phyloP scores from a whole-genome alignment of 1,140 invertebrate genomes.

The Eriocheir sinensis region DNA sequence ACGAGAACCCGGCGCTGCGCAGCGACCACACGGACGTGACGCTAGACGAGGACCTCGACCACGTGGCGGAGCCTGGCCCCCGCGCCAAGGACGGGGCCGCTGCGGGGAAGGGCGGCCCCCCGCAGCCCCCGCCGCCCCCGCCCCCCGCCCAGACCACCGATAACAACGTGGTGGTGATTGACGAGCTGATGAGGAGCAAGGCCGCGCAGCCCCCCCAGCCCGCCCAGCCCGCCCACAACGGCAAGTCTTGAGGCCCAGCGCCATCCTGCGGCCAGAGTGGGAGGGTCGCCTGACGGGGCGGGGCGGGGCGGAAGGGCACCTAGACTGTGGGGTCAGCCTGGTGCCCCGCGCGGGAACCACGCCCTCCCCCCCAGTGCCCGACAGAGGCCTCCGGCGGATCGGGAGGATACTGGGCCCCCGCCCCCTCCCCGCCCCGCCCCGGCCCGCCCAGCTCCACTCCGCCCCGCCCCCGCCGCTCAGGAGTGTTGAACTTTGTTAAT shows the following conservation, averaged over 20 bases:
- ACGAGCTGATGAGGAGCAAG: slow-evolving; percentile 68
- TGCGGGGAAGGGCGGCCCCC: not conserved
- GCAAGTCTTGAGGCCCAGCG: slow-evolving; percentile 57
- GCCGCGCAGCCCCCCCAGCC: slow-evolving; percentile 27
- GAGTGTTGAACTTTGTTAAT: not conserved
- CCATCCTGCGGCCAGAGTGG: not conserved
- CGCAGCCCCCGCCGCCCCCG: not conserved
- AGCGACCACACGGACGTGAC: slow-evolving; percentile 80
- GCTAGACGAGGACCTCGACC: slow-evolving; percentile 79
- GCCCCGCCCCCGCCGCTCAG: not conserved
- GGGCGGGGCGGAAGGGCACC: not conserved
- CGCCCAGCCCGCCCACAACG: slow-evolving; percentile 49
- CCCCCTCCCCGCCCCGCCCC: not conserved
- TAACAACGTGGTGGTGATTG: slow-evolving; percentile 71
- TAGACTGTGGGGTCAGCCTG: not conserved
- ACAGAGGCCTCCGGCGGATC: not conserved
- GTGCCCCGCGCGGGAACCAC: not conserved
- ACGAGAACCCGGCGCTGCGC: slow-evolving; percentile 77
- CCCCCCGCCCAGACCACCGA: slow-evolving; percentile 26
- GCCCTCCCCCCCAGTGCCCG: not conserved
- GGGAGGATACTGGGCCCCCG: not conserved
- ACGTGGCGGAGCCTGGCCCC: slow-evolving; percentile 64
- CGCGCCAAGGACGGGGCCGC: slow-evolving; percentile 40
- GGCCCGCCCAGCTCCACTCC: not conserved
- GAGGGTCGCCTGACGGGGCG: not conserved